Conservation (phyloP, 2,888 invertebrate species). For the Ischnus inquisitorius region DNA sequence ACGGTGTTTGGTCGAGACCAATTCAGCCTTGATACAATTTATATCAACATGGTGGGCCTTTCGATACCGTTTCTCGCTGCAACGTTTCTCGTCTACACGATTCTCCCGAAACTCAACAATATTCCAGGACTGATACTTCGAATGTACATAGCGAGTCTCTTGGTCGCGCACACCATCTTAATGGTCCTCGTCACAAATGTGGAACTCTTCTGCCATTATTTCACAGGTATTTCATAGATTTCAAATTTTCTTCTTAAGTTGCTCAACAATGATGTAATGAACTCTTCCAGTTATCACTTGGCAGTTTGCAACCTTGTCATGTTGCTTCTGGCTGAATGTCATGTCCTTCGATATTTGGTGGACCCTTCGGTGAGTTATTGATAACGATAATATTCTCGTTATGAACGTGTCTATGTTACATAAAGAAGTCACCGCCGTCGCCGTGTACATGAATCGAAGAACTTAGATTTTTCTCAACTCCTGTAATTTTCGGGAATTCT, state of each 20-base stretch:
- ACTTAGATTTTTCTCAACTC: too few relatives aligned
- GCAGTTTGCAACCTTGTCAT: slow-evolving; percentile 92
- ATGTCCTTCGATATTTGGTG: slow-evolving; percentile 96
- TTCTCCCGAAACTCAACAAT: slow-evolving; percentile 89
- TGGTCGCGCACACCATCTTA: slow-evolving; percentile 78
- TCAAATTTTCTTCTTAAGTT: slow-evolving; percentile 46
- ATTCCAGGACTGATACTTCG: slow-evolving; percentile 91
- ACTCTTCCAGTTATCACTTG: slow-evolving; percentile 88
- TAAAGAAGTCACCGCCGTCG: too few relatives aligned
- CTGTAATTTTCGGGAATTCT: too few relatives aligned
- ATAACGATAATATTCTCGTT: neutral
- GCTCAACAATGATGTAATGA: neutral
- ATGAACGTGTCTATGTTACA: too few relatives aligned
- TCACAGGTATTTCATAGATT: slow-evolving; percentile 87
- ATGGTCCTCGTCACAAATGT: neutral
- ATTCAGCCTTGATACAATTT: neutral
- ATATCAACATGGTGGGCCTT: neutral
- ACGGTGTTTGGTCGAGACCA: too few relatives aligned
- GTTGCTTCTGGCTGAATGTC: slow-evolving; percentile 95
- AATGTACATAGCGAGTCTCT: slow-evolving; percentile 89
- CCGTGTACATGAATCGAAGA: too few relatives aligned
- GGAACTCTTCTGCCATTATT: neutral
- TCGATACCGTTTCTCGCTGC: slow-evolving; percentile 89
- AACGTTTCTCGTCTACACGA: slow-evolving; percentile 90
- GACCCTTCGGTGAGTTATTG: slow-evolving; percentile 90